Conservation (phyloP, 2,888 invertebrate species). For the Heliconius aoede region DNA sequence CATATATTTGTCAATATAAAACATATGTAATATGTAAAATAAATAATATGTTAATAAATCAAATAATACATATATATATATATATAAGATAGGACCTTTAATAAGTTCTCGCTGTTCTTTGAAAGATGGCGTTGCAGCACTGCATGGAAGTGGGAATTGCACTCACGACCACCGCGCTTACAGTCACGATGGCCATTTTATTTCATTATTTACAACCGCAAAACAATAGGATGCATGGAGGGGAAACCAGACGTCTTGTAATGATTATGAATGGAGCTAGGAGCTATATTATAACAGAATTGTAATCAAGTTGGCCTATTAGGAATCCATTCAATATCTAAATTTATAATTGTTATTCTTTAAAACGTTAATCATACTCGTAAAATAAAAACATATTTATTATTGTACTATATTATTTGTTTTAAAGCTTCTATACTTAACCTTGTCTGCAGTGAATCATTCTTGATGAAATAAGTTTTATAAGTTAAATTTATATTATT, state of each 20-base stretch:
- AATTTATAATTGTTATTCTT: not conserved
- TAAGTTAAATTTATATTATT: not conserved
- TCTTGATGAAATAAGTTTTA: not conserved
- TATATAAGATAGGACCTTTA: too few relatives aligned
- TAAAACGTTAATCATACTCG: not conserved
- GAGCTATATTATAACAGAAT: not conserved
- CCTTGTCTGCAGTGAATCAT: not conserved
- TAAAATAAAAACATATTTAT: not conserved
- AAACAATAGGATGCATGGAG: not conserved
- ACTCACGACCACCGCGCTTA: not conserved
- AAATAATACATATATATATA: too few relatives aligned
- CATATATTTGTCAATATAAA: too few relatives aligned
- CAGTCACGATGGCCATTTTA: not conserved
- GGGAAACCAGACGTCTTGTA: not conserved
- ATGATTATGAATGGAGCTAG: conserved; percentile 3
- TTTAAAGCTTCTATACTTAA: too few relatives aligned
- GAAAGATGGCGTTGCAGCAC: too few relatives aligned
- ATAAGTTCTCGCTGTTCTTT: too few relatives aligned
- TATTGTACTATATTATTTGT: not conserved
- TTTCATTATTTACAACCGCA: not conserved
- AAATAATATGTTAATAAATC: too few relatives aligned
- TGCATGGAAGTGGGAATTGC: not conserved
- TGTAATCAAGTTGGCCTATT: not conserved
- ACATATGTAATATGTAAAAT: too few relatives aligned
- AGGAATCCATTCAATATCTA: not conserved